Evolutionary conservation across 1,140 invertebrate genomes (phyloP).

Genomic region (Bombus superbus): DNA sequence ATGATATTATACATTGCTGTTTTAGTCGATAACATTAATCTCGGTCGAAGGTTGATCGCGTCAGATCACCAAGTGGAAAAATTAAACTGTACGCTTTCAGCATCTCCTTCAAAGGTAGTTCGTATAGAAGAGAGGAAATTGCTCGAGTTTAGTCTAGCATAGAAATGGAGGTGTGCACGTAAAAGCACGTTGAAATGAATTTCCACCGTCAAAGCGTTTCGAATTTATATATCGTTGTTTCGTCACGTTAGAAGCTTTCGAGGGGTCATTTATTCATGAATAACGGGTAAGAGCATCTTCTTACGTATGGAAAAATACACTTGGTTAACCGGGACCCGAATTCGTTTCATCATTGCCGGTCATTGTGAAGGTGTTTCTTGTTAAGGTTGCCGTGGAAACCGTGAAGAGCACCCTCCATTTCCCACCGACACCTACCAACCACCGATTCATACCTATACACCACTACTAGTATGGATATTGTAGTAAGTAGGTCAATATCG

Average conservation of each 20-base stretch:
- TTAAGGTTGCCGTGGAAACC: conserved; percentile 81
- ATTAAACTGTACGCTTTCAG: conserved; percentile 40
- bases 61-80: conserved; percentile 29
- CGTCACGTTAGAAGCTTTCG: neutral
- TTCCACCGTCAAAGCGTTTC: neutral
- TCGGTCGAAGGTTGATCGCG: conserved; percentile 18
- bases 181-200: conserved; percentile 6
- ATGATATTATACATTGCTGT: neutral
- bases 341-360: conserved; percentile 61
- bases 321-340: conserved; percentile 23
- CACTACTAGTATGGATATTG: conserved; percentile 36
- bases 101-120: neutral
- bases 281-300: neutral
- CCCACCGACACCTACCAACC: conserved; percentile 42
- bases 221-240: neutral
- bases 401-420: conserved; percentile 74
- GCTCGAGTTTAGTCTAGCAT: conserved; percentile 4
- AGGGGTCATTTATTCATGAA: neutral
- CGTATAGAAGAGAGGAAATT: conserved; percentile 55
- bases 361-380: conserved; percentile 78
- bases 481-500: conserved; percentile 79
- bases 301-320: conserved; percentile 24
- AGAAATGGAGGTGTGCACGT: no score
- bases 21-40: conserved; percentile 23
- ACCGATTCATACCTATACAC: conserved; percentile 50